A percentile compares a stretch with the other conserved stretches of the same genome.
phyloP scores from a whole-genome alignment of 2,888 invertebrate genomes.

The Perithous albicinctus region DNA sequence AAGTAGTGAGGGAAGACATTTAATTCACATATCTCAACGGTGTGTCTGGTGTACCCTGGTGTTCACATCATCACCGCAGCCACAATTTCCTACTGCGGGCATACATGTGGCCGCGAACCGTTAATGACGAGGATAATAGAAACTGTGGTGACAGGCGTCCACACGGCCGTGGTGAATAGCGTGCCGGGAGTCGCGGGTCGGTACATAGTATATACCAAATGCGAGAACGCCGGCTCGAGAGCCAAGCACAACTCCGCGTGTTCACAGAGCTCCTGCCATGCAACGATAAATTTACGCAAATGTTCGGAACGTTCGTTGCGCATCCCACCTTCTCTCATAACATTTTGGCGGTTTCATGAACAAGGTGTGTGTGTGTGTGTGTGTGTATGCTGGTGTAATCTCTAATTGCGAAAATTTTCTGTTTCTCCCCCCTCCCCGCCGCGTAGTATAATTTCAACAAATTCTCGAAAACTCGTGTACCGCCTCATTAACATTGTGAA shows the following conservation, averaged over 20 bases:
- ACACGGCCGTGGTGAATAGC: slow-evolving; percentile 59
- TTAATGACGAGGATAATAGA: slow-evolving; percentile 67
- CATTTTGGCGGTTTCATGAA: slow-evolving; percentile 22
- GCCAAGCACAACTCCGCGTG: neutral
- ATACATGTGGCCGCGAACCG: slow-evolving; percentile 51
- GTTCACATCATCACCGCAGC: slow-evolving; percentile 43
- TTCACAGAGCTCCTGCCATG: slow-evolving; percentile 14
- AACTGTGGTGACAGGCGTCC: slow-evolving; percentile 62
- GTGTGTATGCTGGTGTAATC: neutral
- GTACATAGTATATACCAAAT: too few species aligned
- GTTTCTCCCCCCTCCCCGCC: too few species aligned
- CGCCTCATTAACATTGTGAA: slow-evolving; percentile 19
- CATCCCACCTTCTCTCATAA: slow-evolving; percentile 26
- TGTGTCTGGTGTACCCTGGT: slow-evolving; percentile 7
- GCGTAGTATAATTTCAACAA: neutral
- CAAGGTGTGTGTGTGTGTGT: neutral
- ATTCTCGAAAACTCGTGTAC: slow-evolving; percentile 13
- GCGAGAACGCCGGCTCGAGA: slow-evolving; percentile 25
- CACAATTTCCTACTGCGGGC: slow-evolving; percentile 54
- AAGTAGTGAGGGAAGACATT: neutral
- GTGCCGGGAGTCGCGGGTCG: slow-evolving; percentile 37
- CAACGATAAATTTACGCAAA: slow-evolving; percentile 65
- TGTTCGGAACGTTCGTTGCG: slow-evolving; percentile 51
- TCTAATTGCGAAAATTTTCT: slow-evolving; percentile 37
- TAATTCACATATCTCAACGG: slow-evolving; percentile 29